A percentile compares a stretch with the other conserved stretches of the same genome.
Conservation (phyloP, 2,113 vertebrate genomes). For the Erinaceus europaeus region DNA sequence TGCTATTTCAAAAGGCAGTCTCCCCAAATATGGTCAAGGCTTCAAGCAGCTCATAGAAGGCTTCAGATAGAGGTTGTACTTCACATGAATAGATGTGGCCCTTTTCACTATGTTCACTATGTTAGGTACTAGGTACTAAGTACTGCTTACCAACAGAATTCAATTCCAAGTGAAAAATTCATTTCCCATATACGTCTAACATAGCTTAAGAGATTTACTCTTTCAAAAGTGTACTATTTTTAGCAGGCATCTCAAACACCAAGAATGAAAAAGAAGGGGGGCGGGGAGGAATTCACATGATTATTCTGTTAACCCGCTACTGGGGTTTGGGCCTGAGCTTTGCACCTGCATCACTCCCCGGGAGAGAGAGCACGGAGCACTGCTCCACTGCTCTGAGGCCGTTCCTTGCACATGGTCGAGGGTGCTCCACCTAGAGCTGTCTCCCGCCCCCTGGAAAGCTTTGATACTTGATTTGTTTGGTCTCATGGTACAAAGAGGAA, state of each 20-base stretch:
- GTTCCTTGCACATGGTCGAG: no score
- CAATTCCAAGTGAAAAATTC: background rate
- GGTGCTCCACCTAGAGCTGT: no score
- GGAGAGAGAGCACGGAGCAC: no score
- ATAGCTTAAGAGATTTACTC: background rate
- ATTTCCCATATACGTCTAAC: background rate
- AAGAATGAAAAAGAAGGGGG: slow-evolving; percentile 27
- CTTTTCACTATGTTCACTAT: no score
- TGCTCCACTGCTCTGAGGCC: no score
- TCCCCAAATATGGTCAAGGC: background rate
- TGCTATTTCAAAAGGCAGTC: background rate
- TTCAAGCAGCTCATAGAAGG: no score
- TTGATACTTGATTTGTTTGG: slow-evolving; percentile 4
- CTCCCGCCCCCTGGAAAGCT: background rate
- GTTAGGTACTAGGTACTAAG: no score
- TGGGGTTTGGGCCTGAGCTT: no score
- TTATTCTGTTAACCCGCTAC: slow-evolving; percentile 13
- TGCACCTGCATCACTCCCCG: no score
- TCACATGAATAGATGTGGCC: no score
- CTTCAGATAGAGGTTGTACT: no score
- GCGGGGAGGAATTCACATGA: background rate
- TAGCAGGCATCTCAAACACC: background rate
- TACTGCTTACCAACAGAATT: background rate
- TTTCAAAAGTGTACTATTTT: background rate
- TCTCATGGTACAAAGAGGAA: background rate